Base-by-base conservation (phyloP, 2,888 invertebrate species). In the Acronicta leporina region DNA sequence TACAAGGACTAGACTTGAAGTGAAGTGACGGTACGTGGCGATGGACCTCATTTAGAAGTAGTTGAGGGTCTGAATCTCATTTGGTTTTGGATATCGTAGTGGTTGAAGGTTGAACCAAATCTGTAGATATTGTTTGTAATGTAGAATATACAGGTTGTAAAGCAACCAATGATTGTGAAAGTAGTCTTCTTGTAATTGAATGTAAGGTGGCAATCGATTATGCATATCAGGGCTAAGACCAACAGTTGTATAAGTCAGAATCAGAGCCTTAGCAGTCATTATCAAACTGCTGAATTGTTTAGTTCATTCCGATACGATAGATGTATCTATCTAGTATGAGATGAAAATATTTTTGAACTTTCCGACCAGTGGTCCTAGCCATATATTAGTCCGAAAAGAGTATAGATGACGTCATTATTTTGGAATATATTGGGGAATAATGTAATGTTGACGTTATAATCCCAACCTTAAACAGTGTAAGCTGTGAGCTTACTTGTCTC, bases 1-100 rank as follows among this genome's bases (percentile, higher is more conserved):
- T 83, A 82, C 83, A 20, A 44, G 59, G 42, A 67, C 64, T 14
- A 25, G 13, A 65, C 40, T 52, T 57, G 42, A 58, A 68, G 57
- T 72, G 58, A 62, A 64, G 66, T 67, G 60, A 63, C 38, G 33
- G 38, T 45, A 20, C 7, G 20, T 38, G 40, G 49, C 25, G 40
- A 30, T 49, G 38, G 51, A 67, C 67, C 50, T 67, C 62, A 42
- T 51, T 44, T 14, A 35, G 35, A 10, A 47, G 52, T 65, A 66
- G 46, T 46, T 53, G 4, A 46, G 61, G 47, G 41, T 50, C 14
- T 40, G 65, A 65, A 59, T 65, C 49, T 60, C 52, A 50, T 65
- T 65, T 40, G 35, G 6, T 35, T 51, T 11, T 51, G 42, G 16
- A 45, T n/a, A 7, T 9, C 7, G 38, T 38, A 38, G 38, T 38